Evolutionary conservation across 2,888 invertebrate genomes (phyloP), one percentile per base, ranked within the genome.

Genomic region (Pinctada fucata): DNA sequence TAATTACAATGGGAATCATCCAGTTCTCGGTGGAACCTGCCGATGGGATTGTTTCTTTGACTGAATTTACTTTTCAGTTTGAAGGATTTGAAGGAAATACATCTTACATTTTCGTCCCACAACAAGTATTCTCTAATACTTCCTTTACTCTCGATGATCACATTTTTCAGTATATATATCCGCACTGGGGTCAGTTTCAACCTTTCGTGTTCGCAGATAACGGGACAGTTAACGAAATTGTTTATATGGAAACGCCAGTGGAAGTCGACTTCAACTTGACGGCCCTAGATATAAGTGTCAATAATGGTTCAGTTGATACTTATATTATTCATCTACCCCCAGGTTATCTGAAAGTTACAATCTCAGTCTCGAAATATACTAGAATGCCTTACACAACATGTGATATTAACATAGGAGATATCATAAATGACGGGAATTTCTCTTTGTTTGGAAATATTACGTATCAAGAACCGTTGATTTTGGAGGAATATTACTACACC

Each of bases 401-500:
- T 16, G 50, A 16, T 50, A 51, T 80, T n/a, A 58, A 67, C 10
- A 75, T 72, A n/a, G 78, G 72, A 2, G 80, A 80, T 50, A 8
- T 64, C 13, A 80, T 80, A 4, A 76, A 80, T 45, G 72, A 52
- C 4, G 5, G 45, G 13, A 63, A 52, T 6, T 51, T 45, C 31
- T 31, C 13, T 2, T 6, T 49, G 31, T 49, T 50, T 45, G 79
- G 83, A 67, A 79, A 79, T 64, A 80, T 86, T 0, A 85, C 86
- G 2, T 72, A 63, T 51, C 66, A 52, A 3, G 72, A 72, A 5
- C 85, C 85, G 2, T 79, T 81, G 68, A 16, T 75, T n/a, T 79
- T 80, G 65, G 65, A 72, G 3, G 83, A 83, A 68, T 76, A 79
- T 48, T 86, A 86, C 64, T 73, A 81, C 31, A 83, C 84, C 2